phyloP scores from a whole-genome alignment of 1,140 invertebrate genomes.

The Araneus ventricosus region DNA sequence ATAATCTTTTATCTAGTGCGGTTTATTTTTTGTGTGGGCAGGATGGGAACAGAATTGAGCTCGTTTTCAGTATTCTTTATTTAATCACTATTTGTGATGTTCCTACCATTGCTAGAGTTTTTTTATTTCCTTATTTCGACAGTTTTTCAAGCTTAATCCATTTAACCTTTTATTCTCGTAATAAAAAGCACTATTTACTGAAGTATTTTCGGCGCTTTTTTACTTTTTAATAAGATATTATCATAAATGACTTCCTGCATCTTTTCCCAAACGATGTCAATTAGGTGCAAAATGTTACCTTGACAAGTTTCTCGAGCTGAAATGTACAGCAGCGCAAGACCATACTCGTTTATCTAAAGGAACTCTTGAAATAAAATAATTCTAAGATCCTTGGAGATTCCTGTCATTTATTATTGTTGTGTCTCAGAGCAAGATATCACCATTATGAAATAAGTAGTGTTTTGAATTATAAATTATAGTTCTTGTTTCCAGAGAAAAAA shows the following conservation, averaged over 20 bases:
- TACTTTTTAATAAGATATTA: neutral
- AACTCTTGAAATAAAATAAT: neutral
- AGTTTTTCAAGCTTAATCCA: neutral
- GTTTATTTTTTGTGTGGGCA: too few relatives aligned
- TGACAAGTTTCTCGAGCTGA: neutral
- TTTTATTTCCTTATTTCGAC: neutral
- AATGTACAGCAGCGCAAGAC: neutral
- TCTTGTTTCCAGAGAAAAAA: neutral
- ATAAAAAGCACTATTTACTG: neutral
- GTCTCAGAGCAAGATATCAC: neutral
- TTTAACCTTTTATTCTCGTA: neutral
- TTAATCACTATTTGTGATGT: neutral
- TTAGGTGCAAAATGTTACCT: neutral
- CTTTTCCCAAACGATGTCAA: neutral
- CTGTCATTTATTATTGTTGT: neutral
- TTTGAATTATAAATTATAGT: constrained; percentile 10
- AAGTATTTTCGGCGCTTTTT: neutral
- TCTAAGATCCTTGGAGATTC: neutral
- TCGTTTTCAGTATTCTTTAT: too few relatives aligned
- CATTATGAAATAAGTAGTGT: neutral
- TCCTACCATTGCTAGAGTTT: neutral
- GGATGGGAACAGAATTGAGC: too few relatives aligned
- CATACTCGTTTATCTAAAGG: neutral
- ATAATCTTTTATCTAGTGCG: too few relatives aligned
- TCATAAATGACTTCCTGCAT: neutral